Evolutionary conservation across 2,797 vertebrate species (phyloP).

Genomic region (Holocentrus rufus): DNA sequence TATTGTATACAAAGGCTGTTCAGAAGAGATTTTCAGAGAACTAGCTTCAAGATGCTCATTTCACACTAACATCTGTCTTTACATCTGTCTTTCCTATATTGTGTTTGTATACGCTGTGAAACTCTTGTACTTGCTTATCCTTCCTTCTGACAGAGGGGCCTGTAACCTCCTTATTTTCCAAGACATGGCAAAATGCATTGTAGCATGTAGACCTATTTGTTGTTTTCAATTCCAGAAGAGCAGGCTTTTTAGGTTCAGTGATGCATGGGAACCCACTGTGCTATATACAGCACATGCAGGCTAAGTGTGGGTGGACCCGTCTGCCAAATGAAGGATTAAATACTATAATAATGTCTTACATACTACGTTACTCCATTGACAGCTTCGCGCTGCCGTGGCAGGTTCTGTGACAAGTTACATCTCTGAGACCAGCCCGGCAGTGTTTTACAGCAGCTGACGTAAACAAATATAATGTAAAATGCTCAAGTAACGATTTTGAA

Average conservation of each 20-base stretch:
- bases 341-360: conserved; percentile 4
- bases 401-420: background rate
- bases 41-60: background rate
- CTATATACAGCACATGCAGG: background rate
- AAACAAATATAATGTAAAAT: background rate
- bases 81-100: too few relatives aligned
- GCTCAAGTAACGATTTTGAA: background rate
- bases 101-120: too few relatives aligned
- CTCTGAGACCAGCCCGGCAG: background rate
- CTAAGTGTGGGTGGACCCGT: background rate
- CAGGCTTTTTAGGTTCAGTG: too few relatives aligned
- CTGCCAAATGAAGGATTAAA: conserved; percentile 3
- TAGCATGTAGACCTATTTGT: background rate
- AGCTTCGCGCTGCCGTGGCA: conserved; percentile 3
- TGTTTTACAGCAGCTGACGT: background rate
- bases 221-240: too few relatives aligned
- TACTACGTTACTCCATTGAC: background rate
- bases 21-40: background rate
- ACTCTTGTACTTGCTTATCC: too few relatives aligned
- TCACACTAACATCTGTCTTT: background rate
- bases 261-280: background rate
- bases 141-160: too few relatives aligned
- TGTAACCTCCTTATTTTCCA: background rate
- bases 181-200: background rate
- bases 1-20: too few relatives aligned